Evolutionary conservation across 1,140 invertebrate species (phyloP), one percentile per base, ranked within the genome.

Genomic region (Chironomus tepperi): DNA sequence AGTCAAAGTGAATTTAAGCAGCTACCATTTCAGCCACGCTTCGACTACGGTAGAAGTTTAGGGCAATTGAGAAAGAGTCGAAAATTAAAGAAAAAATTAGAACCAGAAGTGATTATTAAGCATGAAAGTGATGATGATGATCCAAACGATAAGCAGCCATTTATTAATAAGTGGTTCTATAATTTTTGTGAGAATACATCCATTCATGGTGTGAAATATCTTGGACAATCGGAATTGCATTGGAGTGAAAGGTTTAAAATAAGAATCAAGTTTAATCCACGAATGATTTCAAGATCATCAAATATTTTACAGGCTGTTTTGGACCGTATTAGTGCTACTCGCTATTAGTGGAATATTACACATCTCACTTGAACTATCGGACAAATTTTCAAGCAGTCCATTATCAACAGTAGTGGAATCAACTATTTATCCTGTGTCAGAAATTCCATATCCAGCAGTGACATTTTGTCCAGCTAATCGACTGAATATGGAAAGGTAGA

Each of bases 401-500:
- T 79, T 80, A 42, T 76, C 79, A 74, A 82, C 81, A 0, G 80
- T 82, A 15, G 79, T 82, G n/a, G 81, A 81, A 7, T 79, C 77
- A n/a, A 81, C 79, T 0, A 78, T 77, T 1, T 79, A 73, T 73
- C 81, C 81, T 21, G 79, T 82, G 0, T 79, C 79, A 73, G 76
- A 79, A 34, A 81, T 82, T 34, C 74, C 79, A 1, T 82, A 79
- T 75, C 81, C 81, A 42, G 80, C 80, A 12, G 77, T 82, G 7
- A 81, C 80, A 18, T 81, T 82, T 34, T 82, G 81, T 72, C 82
- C 82, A 77, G 74, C 75, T 12, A 82, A 82, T 76, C 79, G 79
- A 6, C 75, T 82, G 0, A 81, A 82, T 73, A 82, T 79, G 80
- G 75, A 78, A n/a, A 79, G 80, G 24, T 34, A 34, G n/a, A n/a